Evolutionary conservation across 2,113 vertebrate genomes (phyloP), one percentile per base, ranked within the genome.

Genomic region (Campylomormyrus numenius): DNA sequence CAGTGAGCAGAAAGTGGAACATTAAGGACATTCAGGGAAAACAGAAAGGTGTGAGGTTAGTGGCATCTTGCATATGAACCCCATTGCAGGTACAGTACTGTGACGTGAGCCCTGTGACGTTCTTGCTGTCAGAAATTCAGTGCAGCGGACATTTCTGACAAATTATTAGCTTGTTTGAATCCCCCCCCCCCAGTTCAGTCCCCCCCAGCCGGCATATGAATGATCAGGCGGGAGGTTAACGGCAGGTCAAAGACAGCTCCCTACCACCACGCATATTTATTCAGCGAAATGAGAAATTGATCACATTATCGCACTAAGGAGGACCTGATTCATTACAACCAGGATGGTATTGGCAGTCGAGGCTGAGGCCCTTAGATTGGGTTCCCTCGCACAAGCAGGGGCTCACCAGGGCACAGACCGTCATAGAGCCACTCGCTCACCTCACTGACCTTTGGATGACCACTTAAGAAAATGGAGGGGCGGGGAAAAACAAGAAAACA

Each of bases 261-360:
- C 97, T 95, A 95, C 97, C 96, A 96, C 96, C 96, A 95, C 95
- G 96, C 96, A 97, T 98, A 99, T 98, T 99, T 98, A 99, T 99
- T 98, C 97, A 97, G 96, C 91, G 96, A 97, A 98, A 99, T 98
- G 98, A 98, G 98, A 98, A 98, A 99, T 99, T 99, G 98, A 99
- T 99, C 98, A 98, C 97, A 97, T 99, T 98, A 98, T 97, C 97
- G 97, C 94, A 94, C 97, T 96, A 95, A 97, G 97, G 96, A 97
- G 96, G 96, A 95, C 95, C 97, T 98, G 97, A 99, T 99, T 99
- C 96, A 98, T 99, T 97, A 97, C 97, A 98, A 99, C 98, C 97
- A 97, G 96, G 93, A 96, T 35, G 90, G 95, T 98, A 99, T 98
- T 98, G 98, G 98, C 98, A 99, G 97, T 31, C 97, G 94, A 92